Conservation (phyloP, 2,888 invertebrate species). For the Sesia bembeciformis region DNA sequence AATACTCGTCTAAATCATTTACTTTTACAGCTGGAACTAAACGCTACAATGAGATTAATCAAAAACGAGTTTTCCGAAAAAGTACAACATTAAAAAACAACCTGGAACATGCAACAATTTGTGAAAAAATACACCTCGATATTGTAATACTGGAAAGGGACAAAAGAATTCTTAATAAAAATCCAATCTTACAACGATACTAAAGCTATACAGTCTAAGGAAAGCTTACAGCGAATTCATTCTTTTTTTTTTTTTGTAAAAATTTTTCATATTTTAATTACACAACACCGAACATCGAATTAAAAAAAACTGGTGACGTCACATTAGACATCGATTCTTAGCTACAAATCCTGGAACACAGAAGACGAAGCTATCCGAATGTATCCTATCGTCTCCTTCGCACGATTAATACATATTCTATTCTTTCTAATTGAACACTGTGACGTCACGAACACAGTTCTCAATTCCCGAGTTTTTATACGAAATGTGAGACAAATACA, state of each 20-base stretch:
- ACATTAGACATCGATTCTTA: not conserved
- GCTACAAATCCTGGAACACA: constrained; percentile 11
- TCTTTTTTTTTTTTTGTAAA: constrained; percentile 12
- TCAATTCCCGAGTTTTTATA: not conserved
- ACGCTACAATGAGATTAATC: not conserved
- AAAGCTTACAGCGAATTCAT: constrained; percentile 30
- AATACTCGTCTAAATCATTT: constrained; percentile 9
- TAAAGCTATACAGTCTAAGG: constrained; percentile 45
- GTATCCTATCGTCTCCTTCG: constrained; percentile 23
- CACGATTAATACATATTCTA: constrained; percentile 18
- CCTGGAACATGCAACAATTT: not conserved
- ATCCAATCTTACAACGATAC: constrained; percentile 12
- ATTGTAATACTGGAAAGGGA: constrained; percentile 48
- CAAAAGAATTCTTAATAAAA: not conserved
- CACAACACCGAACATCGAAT: constrained; percentile 38
- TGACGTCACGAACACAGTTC: not conserved
- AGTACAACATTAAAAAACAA: not conserved
- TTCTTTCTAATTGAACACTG: constrained; percentile 11
- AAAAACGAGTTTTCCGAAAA: not conserved
- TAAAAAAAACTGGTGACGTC: constrained; percentile 1
- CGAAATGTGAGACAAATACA: too few species aligned
- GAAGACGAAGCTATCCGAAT: constrained; percentile 22
- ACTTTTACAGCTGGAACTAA: not conserved
- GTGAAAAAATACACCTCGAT: constrained; percentile 31
- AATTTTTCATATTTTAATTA: constrained; percentile 12